Base-by-base conservation (phyloP, 1,140 invertebrate genomes). In the Halesus radiatus region DNA sequence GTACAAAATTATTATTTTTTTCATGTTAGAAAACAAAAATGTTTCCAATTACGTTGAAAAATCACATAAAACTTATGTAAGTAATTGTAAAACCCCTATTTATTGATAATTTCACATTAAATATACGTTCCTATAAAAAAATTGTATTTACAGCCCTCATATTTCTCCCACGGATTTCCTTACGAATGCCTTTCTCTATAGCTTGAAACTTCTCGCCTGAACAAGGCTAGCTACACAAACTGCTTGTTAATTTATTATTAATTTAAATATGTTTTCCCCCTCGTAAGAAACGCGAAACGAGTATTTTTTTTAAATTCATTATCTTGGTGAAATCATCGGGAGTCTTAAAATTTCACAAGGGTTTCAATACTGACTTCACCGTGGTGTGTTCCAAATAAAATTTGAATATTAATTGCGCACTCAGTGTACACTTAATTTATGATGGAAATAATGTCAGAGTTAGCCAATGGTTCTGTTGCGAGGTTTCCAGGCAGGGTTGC, bases 361-460 rank as follows among this genome's bases (percentile, higher is more conserved):
- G 68, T 23, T 66, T 23, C 23, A 66, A 32, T 26, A 66, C 62
- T 75, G 54, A 74, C 76, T 81, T 45, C 80, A 22, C 77, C 73
- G 62, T 52, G 53, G 22, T 64, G 54, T 72, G 22, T 64, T 56
- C 77, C 13, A 76, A 76, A 76, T 50, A 53, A 79, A 82, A 82
- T 82, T 82, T 76, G 77, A 82, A 82, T 82, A 79, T 82, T 82
- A 82, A 82, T 79, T 82, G 80, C 77, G 77, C 77, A 52, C 62
- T 60, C 50, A 77, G 53, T 60, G 78, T 50, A 23, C 68, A 37
- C 37, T 75, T 82, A 82, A 82, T 82, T 82, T 82, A 82, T 74
- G 66, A 74, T 70, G 18, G 62, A 79, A 79, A 79, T 79, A 79
- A 79, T 74, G 66, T 73, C 78, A 56, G 78, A 52, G 18, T 64